Conservation (phyloP, 1,140 invertebrate species). For the Drosophila micromelanica region DNA sequence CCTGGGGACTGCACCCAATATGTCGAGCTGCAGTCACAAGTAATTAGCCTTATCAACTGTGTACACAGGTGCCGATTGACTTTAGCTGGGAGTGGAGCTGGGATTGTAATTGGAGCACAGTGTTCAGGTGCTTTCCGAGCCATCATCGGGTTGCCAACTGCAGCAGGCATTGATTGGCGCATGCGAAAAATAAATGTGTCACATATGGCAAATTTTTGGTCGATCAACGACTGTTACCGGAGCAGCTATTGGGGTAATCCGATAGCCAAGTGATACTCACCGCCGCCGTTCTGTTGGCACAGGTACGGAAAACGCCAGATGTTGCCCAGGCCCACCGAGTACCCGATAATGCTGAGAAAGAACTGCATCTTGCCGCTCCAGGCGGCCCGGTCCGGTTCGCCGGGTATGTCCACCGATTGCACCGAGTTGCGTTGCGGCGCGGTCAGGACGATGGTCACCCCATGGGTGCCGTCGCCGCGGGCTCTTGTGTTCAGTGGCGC, state of each 20-base stretch:
- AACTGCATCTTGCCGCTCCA: constrained; percentile 95
- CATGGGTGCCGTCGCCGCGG: constrained; percentile 86
- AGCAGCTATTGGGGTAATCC: not conserved
- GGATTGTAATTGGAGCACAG: constrained; percentile 17
- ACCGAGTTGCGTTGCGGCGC: constrained; percentile 85
- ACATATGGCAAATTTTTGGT: constrained; percentile 15
- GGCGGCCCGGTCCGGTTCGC: constrained; percentile 87
- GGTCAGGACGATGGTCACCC: constrained; percentile 88
- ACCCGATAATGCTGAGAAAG: constrained; percentile 95
- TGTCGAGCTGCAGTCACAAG: constrained; percentile 7
- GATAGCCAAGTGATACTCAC: constrained; percentile 86
- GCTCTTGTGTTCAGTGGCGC: constrained; percentile 89
- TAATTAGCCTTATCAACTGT: constrained; percentile 50
- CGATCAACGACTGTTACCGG: constrained; percentile 15
- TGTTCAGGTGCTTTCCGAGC: not conserved
- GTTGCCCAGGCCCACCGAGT: constrained; percentile 95
- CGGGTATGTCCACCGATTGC: constrained; percentile 84
- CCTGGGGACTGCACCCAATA: constrained; percentile 11
- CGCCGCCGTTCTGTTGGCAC: constrained; percentile 97
- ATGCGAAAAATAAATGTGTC: not conserved
- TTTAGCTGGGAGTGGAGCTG: constrained; percentile 3
- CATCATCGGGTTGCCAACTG: constrained; percentile 5
- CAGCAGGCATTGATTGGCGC: not conserved
- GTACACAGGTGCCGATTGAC: constrained; percentile 28
- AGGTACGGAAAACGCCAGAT: constrained; percentile 98